These are phyloP conservation scores for Apogon talboti DNA, from an alignment of 2,797 vertebrate genomes.

Conservation along the genomic window DNA sequence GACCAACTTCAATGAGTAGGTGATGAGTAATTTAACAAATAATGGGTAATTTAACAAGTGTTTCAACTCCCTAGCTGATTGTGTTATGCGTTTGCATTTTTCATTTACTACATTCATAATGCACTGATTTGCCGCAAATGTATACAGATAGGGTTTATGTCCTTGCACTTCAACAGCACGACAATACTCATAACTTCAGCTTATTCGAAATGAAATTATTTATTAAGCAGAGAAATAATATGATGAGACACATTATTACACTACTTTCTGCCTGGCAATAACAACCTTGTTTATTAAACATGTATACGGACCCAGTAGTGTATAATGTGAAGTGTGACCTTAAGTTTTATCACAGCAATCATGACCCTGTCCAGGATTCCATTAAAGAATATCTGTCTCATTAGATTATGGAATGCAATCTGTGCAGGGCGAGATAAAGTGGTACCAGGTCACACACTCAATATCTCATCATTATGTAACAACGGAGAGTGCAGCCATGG, in stretches of 20 bases:
- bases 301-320: slow-evolving; percentile 29
- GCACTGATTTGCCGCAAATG: slow-evolving; percentile 60
- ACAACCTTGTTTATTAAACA: slow-evolving; percentile 46
- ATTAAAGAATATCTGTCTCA: slow-evolving; percentile 80
- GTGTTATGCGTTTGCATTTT: neutral
- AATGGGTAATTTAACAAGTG: neutral
- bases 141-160: slow-evolving; percentile 37
- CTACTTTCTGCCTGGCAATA: slow-evolving; percentile 50
- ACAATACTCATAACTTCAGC: slow-evolving; percentile 29
- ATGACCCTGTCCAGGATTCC: slow-evolving; percentile 69
- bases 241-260: slow-evolving; percentile 58
- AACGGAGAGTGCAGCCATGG: slow-evolving; percentile 36
- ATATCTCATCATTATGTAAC: slow-evolving; percentile 80
- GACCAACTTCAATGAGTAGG: slow-evolving; percentile 24
- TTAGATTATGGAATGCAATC: slow-evolving; percentile 80
- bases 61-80: neutral
- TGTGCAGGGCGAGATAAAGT: slow-evolving; percentile 72
- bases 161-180: slow-evolving; percentile 16
- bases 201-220: slow-evolving; percentile 28
- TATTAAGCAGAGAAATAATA: slow-evolving; percentile 48
- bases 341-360: slow-evolving; percentile 75
- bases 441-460: slow-evolving; percentile 74
- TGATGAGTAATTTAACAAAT: slow-evolving; percentile 1
- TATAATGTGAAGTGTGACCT: slow-evolving; percentile 70
- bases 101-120: slow-evolving; percentile 19